A percentile compares a stretch with the other conserved stretches of the same genome.
Evolutionary conservation across 2,888 invertebrate species (phyloP).

Genomic region (Drosophila crucigera): DNA sequence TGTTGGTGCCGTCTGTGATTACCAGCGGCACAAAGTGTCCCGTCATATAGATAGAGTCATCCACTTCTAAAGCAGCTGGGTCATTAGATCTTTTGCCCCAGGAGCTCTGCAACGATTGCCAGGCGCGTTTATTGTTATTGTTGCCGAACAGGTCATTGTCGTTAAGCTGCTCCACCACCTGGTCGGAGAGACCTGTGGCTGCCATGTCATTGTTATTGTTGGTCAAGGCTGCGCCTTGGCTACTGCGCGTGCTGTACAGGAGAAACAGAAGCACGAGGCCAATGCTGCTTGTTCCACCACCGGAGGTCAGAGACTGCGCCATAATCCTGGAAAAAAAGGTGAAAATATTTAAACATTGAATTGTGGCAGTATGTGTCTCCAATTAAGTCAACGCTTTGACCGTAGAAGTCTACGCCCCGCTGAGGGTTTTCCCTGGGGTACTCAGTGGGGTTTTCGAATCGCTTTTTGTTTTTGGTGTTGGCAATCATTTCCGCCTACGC

Average conservation of each 20-base stretch:
- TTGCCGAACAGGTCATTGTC: conserved; percentile 63
- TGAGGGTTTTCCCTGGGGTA: conserved; percentile 39
- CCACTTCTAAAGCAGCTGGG: conserved; percentile 36
- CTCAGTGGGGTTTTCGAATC: conserved; percentile 17
- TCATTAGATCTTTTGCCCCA: conserved; percentile 88
- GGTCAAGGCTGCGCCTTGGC: conserved; percentile 37
- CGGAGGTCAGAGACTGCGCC: conserved; percentile 26
- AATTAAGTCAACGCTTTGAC: conserved; percentile 59
- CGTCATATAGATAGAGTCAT: conserved; percentile 64
- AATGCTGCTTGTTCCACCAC: conserved; percentile 22
- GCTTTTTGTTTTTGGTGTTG: conserved; percentile 39
- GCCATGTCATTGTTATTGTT: conserved; percentile 54
- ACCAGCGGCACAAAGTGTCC: conserved; percentile 67
- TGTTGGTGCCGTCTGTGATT: conserved; percentile 67
- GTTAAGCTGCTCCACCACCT: conserved; percentile 62
- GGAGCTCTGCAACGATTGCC: conserved; percentile 89
- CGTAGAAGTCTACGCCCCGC: conserved; percentile 11
- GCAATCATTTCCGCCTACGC: conserved; percentile 73
- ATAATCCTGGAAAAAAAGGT: conserved; percentile 32
- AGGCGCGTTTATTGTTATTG: conserved; percentile 86
- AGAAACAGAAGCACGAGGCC: conserved; percentile 47
- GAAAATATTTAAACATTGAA: conserved; percentile 18
- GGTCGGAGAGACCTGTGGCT: conserved; percentile 58
- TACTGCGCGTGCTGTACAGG: conserved; percentile 34
- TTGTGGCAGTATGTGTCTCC: conserved; percentile 32